Evolutionary conservation across 35 echinoderm and acorn worm species (phyloP).

Genomic region (Apostichopus parvimensis): DNA sequence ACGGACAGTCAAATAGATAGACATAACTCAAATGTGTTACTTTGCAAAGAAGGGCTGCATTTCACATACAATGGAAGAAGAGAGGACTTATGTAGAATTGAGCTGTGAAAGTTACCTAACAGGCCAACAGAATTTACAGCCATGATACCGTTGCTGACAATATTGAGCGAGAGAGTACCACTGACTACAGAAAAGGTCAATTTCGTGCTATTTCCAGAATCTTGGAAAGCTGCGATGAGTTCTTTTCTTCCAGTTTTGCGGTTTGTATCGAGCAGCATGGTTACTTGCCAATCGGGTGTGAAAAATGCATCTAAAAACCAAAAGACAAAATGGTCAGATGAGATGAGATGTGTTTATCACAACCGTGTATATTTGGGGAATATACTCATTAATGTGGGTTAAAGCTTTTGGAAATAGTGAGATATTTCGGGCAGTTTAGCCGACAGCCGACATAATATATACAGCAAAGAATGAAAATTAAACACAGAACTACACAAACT

Average conservation of each 20-base stretch:
- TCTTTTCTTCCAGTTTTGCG: slow-evolving; percentile 7
- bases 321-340: background rate
- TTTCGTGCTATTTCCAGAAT: slow-evolving; percentile 35
- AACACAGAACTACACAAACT: too few relatives aligned
- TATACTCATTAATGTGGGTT: background rate
- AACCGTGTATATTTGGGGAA: too few relatives aligned
- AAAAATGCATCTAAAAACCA: slow-evolving; percentile 13
- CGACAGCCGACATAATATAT: too few relatives aligned
- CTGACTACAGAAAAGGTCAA: slow-evolving; percentile 19
- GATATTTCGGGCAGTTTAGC: too few relatives aligned
- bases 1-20: too few relatives aligned
- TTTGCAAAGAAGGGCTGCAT: too few relatives aligned
- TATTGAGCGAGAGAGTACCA: slow-evolving; percentile 9
- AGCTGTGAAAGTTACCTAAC: background rate
- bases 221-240: background rate
- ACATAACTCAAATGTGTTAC: too few relatives aligned
- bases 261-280: background rate
- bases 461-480: background rate
- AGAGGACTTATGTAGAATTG: too few relatives aligned
- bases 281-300: slow-evolving; percentile 21
- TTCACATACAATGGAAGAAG: too few relatives aligned
- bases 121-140: slow-evolving; percentile 11
- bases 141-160: slow-evolving; percentile 21
- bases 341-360: too few relatives aligned
- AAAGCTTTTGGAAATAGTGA: too few relatives aligned